Conservation (phyloP, 2,797 vertebrate genomes). For the Syndactyla subalaris region DNA sequence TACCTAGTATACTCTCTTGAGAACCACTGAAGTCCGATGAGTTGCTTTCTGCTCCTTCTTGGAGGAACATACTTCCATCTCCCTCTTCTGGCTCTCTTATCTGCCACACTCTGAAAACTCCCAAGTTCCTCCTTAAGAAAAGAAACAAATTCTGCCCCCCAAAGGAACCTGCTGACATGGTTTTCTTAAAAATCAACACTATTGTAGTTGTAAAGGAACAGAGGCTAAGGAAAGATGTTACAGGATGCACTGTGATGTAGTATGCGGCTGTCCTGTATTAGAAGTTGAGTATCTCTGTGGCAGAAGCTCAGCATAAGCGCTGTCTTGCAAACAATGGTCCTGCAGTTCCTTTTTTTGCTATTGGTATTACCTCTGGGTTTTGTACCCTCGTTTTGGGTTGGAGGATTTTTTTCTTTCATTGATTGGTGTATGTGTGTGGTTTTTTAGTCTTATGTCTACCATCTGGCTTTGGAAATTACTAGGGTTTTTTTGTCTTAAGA, state of each 20-base stretch:
- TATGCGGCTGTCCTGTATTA: not conserved
- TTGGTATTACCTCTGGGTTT: not conserved
- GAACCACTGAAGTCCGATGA: not conserved
- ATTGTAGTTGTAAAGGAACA: not conserved
- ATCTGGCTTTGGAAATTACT: slow-evolving; percentile 31
- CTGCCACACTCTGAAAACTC: not conserved
- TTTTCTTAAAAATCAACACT: not conserved
- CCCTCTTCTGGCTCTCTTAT: not conserved
- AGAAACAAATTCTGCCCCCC: not conserved
- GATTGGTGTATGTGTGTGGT: not conserved
- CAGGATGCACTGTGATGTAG: accelerated
- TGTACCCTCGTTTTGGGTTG: not conserved
- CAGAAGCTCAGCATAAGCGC: not conserved
- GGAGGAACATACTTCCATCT: accelerated
- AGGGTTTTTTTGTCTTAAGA: not conserved
- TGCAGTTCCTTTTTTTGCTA: not conserved
- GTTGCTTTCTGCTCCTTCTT: not conserved
- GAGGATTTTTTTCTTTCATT: not conserved
- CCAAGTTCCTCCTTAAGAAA: not conserved
- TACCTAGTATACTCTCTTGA: not conserved
- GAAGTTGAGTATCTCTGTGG: not conserved
- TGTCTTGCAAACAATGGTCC: not conserved
- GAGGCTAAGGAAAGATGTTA: not conserved
- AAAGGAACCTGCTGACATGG: not conserved
- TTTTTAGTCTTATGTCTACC: not conserved